Evolutionary conservation across 2,888 invertebrate genomes (phyloP).

Genomic region (Acanthoscelides obtectus): DNA sequence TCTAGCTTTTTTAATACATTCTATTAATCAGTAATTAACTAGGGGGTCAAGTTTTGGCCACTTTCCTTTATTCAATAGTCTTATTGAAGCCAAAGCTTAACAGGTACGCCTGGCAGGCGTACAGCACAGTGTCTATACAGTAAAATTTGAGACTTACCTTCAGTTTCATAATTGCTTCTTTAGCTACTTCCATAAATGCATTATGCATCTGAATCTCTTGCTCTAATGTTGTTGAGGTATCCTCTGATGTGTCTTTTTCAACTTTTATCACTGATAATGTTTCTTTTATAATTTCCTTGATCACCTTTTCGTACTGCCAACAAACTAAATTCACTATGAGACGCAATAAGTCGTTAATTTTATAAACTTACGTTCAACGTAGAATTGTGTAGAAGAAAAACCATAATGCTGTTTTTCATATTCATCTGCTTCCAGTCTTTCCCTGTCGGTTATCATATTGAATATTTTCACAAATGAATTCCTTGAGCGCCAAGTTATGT

Average conservation of each 20-base stretch:
- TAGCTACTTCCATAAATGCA: slow-evolving; percentile 12
- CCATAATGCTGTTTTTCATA: slow-evolving; percentile 21
- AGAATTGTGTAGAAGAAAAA: slow-evolving; percentile 16
- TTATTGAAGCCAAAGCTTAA: no score
- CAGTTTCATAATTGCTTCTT: slow-evolving; percentile 10
- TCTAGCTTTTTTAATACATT: no score
- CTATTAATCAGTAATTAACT: no score
- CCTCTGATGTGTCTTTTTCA: no score
- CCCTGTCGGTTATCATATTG: slow-evolving; percentile 5
- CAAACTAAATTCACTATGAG: not conserved
- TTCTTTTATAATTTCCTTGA: not conserved
- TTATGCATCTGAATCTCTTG: slow-evolving; percentile 12
- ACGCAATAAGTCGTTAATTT: not conserved
- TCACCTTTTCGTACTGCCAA: not conserved
- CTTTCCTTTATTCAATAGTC: no score
- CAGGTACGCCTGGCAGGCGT: no score
- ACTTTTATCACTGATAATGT: not conserved
- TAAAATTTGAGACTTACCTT: slow-evolving; percentile 11
- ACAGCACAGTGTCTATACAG: no score
- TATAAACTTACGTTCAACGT: slow-evolving; percentile 13
- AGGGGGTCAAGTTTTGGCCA: no score
- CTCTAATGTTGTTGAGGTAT: no score
- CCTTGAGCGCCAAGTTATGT: not conserved
- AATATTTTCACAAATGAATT: not conserved
- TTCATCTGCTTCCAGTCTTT: slow-evolving; percentile 16